phyloP scores from a whole-genome alignment of 2,888 invertebrate species.

The Isoperla grammatica region DNA sequence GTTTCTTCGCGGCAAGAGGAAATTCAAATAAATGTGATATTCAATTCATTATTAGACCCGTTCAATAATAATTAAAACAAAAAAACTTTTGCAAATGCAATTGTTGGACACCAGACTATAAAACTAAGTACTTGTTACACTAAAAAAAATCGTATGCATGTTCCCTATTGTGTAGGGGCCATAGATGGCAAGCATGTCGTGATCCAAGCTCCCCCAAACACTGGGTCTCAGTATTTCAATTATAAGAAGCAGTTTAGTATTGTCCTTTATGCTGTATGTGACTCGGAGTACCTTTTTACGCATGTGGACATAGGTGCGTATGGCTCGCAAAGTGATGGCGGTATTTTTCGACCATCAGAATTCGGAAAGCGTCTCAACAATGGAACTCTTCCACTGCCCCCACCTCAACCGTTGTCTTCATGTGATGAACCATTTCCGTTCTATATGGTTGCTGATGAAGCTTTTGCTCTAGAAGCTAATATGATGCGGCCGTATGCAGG shows the following conservation, averaged over 20 bases:
- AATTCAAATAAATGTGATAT: too few relatives aligned
- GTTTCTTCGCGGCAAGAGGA: too few relatives aligned
- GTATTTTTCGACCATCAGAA: slow-evolving; percentile 26
- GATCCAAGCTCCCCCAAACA: too few relatives aligned
- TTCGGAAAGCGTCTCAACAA: slow-evolving; percentile 5
- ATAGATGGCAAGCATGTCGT: too few relatives aligned
- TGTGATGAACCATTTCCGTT: slow-evolving; percentile 19
- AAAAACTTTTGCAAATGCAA: too few relatives aligned
- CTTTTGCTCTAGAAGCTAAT: slow-evolving; percentile 31
- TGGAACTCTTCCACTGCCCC: slow-evolving; percentile 2
- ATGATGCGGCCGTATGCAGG: slow-evolving; percentile 32
- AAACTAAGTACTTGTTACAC: too few relatives aligned
- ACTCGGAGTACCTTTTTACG: slow-evolving; percentile 37
- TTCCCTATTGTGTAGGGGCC: too few relatives aligned
- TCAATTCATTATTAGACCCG: too few relatives aligned
- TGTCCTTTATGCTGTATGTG: slow-evolving; percentile 34
- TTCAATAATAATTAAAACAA: too few relatives aligned
- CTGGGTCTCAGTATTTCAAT: too few relatives aligned
- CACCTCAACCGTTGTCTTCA: not conserved
- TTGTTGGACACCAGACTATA: too few relatives aligned
- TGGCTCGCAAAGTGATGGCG: slow-evolving; percentile 35
- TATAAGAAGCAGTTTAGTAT: slow-evolving; percentile 35
- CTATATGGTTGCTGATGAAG: slow-evolving; percentile 30
- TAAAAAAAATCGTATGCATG: too few relatives aligned
- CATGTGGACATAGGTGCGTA: slow-evolving; percentile 36